Percentiles rank a stretch among this genome's conserved stretches.
These are phyloP conservation scores for Scotopteryx bipunctaria DNA, from an alignment of 2,888 invertebrate species.

Conservation along the genomic window DNA sequence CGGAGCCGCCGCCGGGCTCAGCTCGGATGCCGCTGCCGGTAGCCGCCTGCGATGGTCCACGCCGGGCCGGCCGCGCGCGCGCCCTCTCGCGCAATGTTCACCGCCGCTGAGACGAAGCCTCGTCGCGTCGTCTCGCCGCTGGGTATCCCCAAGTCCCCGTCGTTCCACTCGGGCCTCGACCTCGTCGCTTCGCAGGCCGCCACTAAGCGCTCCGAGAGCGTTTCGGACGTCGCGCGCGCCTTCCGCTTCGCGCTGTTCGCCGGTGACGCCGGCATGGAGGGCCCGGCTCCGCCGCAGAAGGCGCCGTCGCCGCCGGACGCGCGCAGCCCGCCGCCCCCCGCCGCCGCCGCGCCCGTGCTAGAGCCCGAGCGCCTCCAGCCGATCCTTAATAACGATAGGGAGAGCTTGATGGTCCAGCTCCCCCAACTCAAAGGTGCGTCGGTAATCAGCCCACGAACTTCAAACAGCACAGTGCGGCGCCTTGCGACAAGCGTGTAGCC, in stretches of 20 bases:
- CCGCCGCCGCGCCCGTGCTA: constrained; percentile 51
- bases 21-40: constrained; percentile 82
- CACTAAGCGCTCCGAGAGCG: constrained; percentile 76
- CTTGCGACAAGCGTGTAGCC: constrained; percentile 28
- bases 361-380: constrained; percentile 61
- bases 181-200: constrained; percentile 86
- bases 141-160: constrained; percentile 93
- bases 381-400: constrained; percentile 65
- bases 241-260: constrained; percentile 76
- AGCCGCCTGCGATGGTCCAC: constrained; percentile 83
- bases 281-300: constrained; percentile 66
- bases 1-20: constrained; percentile 79
- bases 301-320: constrained; percentile 73
- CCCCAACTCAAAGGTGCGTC: constrained; percentile 81
- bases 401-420: constrained; percentile 78
- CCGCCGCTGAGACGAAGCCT: constrained; percentile 79
- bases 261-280: constrained; percentile 67
- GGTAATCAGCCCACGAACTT: constrained; percentile 14
- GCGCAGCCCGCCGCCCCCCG: constrained; percentile 69
- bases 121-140: constrained; percentile 84
- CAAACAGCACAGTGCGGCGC: constrained; percentile 13
- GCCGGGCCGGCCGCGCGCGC: constrained; percentile 82
- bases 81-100: constrained; percentile 80
- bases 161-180: constrained; percentile 93
- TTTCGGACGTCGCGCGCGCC: constrained; percentile 77